These are phyloP conservation scores for Porites australiensis DNA, from an alignment of 64 coral and sea anemone genomes.

Conservation along the genomic window DNA sequence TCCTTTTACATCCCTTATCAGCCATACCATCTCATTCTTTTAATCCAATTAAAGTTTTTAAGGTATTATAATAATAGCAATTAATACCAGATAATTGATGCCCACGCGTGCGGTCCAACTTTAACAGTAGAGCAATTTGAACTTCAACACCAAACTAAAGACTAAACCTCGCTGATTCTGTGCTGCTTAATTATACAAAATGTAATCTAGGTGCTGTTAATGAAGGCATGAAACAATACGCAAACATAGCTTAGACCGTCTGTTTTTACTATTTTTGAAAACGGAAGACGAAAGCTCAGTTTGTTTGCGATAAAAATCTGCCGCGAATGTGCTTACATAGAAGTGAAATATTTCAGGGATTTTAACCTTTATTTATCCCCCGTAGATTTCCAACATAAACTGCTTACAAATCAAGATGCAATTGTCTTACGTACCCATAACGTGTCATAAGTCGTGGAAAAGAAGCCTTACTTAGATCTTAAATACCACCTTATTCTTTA, in stretches of 20 bases:
- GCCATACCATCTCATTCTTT: constrained; percentile 3
- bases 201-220: neutral
- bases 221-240: neutral
- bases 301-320: constrained; percentile 25
- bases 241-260: neutral
- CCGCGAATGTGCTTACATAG: neutral
- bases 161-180: neutral
- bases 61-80: constrained; percentile 43
- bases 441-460: neutral
- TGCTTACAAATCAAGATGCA: neutral
- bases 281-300: neutral
- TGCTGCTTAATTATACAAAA: neutral
- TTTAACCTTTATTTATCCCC: neutral
- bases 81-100: constrained; percentile 53
- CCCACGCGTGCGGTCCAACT: constrained; percentile 63
- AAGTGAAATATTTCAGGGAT: neutral
- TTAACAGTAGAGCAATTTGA: neutral
- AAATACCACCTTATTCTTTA: neutral
- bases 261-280: constrained; percentile 15
- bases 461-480: neutral
- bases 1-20: neutral
- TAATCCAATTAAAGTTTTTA: constrained; percentile 51
- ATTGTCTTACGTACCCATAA: neutral
- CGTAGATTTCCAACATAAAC: neutral
- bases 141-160: neutral